Evolutionary conservation across 2,888 invertebrate genomes (phyloP), one percentile per base, ranked within the genome.

Genomic region (Tinea trinotella): DNA sequence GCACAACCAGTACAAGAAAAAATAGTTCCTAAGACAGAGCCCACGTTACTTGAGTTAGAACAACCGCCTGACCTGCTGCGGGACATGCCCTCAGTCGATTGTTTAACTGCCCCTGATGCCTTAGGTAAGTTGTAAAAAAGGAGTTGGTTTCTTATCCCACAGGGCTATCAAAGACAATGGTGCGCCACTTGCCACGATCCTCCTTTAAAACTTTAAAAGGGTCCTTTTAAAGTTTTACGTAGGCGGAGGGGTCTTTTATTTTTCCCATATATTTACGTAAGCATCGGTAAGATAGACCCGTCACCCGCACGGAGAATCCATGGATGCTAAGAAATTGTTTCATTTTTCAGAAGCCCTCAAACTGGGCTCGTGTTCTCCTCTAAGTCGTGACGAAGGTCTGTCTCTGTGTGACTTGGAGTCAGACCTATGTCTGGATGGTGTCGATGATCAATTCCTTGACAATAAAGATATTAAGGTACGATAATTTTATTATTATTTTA

Each of bases 381-480:
- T 84, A 9, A 67, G 73, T 46, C 73, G 80, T 5, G 71, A 68
- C 52, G 78, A 75, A 53, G 74, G 74, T 0, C 64, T 84, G 1
- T 75, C 76, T 0, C 67, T 78, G 52, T 67, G 65, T 57, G 81
- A 81, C 56, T 64, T 85, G 13, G 78, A 79, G 56, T 74, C 83
- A 0, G 82, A 76, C 58, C 69, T 85, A 20, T 83, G 84, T 30
- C 66, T 82, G 1, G 81, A 82, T 34, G 73, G 75, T 0, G 76
- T 70, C 4, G 62, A 72, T 0, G 77, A 78, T 0, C 70, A 71
- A 50, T 70, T 81, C 17, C 79, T 79, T 58, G 67, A 62, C 58
- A 78, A 79, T 60, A 83, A 82, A 58, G 80, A 83, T 56, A 76
- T 83, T 30, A 84, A 84, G 77, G 82, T 83, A 62, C 12, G 49